These are phyloP conservation scores for Cylas formicarius DNA, from an alignment of 1,140 invertebrate genomes.

Conservation along the genomic window DNA sequence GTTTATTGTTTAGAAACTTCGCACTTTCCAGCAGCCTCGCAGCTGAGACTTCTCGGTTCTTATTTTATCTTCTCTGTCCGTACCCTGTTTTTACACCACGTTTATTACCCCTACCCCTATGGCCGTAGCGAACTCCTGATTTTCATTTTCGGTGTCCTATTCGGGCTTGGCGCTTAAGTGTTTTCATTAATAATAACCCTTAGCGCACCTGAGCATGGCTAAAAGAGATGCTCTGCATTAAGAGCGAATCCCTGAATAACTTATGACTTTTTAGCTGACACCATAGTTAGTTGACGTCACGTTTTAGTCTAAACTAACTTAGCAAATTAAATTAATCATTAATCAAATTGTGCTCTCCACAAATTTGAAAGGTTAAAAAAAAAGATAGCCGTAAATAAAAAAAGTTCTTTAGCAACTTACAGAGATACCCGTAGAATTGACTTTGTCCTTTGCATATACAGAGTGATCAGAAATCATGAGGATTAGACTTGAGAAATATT, in stretches of 20 bases:
- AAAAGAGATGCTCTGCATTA: no score
- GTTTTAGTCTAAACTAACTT: no score
- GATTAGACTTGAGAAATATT: no score
- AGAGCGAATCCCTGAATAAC: slow-evolving; percentile 2
- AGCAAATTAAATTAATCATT: no score
- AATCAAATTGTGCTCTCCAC: no score
- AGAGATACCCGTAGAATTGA: no score
- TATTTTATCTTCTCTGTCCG: slow-evolving; percentile 22
- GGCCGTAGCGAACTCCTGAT: slow-evolving; percentile 8
- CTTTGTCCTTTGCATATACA: no score
- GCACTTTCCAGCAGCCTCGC: slow-evolving; percentile 28
- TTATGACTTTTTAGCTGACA: slow-evolving; percentile 1
- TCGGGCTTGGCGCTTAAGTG: slow-evolving; percentile 15
- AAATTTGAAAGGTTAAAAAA: no score
- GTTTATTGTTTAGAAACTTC: slow-evolving; percentile 37
- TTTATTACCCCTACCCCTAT: slow-evolving; percentile 4
- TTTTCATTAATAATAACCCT: slow-evolving; percentile 11
- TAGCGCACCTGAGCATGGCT: slow-evolving; percentile 13
- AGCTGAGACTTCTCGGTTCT: slow-evolving; percentile 22
- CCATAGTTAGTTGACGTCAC: no score
- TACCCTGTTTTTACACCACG: slow-evolving; percentile 1
- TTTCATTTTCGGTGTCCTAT: slow-evolving; percentile 14
- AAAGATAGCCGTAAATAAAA: no score
- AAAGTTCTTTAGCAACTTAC: no score
- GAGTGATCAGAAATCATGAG: no score